These are phyloP conservation scores for Sander vitreus DNA, from an alignment of 2,113 vertebrate species.

Conservation along the genomic window DNA sequence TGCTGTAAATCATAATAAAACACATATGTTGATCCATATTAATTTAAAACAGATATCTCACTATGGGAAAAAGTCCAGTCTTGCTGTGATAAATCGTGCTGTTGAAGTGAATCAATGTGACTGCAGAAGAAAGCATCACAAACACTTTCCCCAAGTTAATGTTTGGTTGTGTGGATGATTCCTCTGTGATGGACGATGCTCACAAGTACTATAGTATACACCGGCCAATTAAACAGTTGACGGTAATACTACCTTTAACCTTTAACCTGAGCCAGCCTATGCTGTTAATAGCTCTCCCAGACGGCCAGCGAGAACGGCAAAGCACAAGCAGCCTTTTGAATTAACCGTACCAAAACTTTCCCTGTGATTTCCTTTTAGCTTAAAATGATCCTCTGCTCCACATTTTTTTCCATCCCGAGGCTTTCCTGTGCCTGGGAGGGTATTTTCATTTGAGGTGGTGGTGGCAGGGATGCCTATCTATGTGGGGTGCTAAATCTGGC, in stretches of 20 bases:
- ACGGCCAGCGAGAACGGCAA: slow-evolving; percentile 50
- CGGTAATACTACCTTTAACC: slow-evolving; percentile 50
- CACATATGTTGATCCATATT: slow-evolving; percentile 39
- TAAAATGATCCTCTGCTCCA: slow-evolving; percentile 75
- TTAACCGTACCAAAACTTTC: slow-evolving; percentile 59
- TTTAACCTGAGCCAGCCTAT: slow-evolving; percentile 62
- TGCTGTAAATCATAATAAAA: slow-evolving; percentile 46
- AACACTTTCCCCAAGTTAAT: slow-evolving; percentile 5
- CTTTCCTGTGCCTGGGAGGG: slow-evolving; percentile 69
- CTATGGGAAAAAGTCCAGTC: not conserved
- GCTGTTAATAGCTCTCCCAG: slow-evolving; percentile 68
- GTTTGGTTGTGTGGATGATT: slow-evolving; percentile 10
- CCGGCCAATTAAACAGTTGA: slow-evolving; percentile 25
- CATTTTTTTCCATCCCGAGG: slow-evolving; percentile 74
- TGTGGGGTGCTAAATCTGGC: slow-evolving; percentile 58
- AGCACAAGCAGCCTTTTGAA: slow-evolving; percentile 75
- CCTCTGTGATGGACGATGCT: slow-evolving; percentile 36
- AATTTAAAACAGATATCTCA: slow-evolving; percentile 52
- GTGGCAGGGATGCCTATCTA: slow-evolving; percentile 44
- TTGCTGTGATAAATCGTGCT: slow-evolving; percentile 4
- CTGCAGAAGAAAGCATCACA: slow-evolving; percentile 10
- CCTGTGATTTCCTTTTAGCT: slow-evolving; percentile 79
- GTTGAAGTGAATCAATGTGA: slow-evolving; percentile 35
- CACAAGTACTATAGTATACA: slow-evolving; percentile 19
- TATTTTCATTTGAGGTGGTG: slow-evolving; percentile 70